Evolutionary conservation across 2,113 vertebrate species (phyloP).

Genomic region (Mormyrus lacerda): DNA sequence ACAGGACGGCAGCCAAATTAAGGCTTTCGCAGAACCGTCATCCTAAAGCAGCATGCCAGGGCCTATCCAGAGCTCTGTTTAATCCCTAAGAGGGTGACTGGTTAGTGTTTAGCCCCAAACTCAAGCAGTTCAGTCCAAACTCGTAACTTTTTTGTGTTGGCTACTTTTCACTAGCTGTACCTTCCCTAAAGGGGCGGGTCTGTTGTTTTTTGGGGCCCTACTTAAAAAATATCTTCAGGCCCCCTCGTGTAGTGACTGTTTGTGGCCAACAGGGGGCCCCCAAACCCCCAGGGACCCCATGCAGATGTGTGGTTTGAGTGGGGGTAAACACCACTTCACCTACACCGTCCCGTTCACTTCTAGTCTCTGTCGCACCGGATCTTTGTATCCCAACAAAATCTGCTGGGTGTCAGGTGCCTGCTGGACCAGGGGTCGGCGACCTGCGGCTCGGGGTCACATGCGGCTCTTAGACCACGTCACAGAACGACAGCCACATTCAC

Average conservation of each 20-base stretch:
- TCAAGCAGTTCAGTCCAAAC: neutral
- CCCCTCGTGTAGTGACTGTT: neutral
- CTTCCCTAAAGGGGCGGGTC: neutral
- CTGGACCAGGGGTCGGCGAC: neutral
- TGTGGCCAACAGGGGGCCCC: neutral
- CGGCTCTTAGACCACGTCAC: no score
- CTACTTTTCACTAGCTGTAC: neutral
- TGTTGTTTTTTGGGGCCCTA: neutral
- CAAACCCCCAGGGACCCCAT: neutral
- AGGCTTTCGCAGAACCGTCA: neutral
- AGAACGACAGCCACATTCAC: no score
- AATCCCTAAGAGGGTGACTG: neutral
- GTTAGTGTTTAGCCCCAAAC: neutral
- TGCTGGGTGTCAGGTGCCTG: neutral
- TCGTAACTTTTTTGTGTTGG: neutral
- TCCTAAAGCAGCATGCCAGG: neutral
- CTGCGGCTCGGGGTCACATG: no score
- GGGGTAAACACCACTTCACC: neutral
- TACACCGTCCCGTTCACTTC: neutral
- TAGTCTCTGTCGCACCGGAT: neutral
- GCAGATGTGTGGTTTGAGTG: neutral
- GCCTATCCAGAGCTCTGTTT: neutral
- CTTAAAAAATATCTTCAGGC: neutral
- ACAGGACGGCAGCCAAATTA: neutral
- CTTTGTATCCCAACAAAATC: neutral